Conservation (phyloP, 53 echinoderm and acorn worm genomes). For the Glandiceps talaboti region DNA sequence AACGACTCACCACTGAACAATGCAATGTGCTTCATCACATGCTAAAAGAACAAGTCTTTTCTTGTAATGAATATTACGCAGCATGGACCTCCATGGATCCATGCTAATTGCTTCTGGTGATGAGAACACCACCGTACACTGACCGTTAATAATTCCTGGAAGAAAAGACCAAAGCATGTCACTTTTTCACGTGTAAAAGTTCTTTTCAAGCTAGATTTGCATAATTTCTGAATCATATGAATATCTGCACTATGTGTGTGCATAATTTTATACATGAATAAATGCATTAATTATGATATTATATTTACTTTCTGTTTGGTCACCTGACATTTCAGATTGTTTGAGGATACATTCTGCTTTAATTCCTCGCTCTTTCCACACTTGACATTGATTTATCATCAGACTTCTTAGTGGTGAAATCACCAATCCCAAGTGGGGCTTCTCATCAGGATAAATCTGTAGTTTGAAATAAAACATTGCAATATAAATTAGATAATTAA, state of each 20-base stretch:
- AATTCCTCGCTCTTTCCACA: conserved; percentile 3
- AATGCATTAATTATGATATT: background rate
- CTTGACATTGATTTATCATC: conserved; percentile 2
- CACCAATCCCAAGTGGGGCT: conserved; percentile 3
- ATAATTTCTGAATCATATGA: background rate
- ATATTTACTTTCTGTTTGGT: background rate
- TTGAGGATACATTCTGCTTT: conserved; percentile 8
- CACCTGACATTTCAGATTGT: conserved; percentile 7
- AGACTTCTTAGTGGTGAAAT: conserved; percentile 16
- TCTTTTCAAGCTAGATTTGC: background rate
- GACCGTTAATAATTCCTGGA: background rate
- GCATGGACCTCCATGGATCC: background rate
- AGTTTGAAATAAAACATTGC: background rate
- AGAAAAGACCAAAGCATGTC: background rate
- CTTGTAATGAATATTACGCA: background rate
- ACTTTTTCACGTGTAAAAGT: background rate
- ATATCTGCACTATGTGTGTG: background rate
- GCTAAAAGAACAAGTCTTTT: background rate
- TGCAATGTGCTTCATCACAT: background rate
- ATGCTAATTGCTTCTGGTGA: background rate
- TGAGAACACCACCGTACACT: background rate
- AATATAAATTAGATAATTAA: too few species aligned
- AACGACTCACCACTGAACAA: background rate
- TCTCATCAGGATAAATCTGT: background rate
- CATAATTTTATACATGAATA: too few species aligned